These are phyloP conservation scores for Leptopilina syphax DNA, from an alignment of 2,888 invertebrate species.

Conservation along the genomic window DNA sequence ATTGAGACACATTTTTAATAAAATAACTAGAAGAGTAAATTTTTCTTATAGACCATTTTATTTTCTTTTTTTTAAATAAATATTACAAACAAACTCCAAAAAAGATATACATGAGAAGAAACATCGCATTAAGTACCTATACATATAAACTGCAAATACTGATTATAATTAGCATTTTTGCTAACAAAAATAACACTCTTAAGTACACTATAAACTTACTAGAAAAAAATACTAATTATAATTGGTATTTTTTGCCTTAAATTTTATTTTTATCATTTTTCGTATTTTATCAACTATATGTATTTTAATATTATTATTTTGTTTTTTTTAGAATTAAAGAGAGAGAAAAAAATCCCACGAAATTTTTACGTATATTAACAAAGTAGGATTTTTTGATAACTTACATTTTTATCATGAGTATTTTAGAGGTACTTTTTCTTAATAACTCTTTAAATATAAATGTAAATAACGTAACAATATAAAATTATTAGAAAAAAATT, in stretches of 20 bases:
- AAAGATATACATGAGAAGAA: neutral
- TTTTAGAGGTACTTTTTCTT: slow-evolving; percentile 49
- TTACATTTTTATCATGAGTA: slow-evolving; percentile 17
- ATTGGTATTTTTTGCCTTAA: too few relatives aligned
- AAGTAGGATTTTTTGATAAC: slow-evolving; percentile 34
- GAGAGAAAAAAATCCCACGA: neutral
- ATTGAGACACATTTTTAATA: too few relatives aligned
- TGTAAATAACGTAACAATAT: slow-evolving; percentile 61
- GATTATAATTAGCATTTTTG: too few relatives aligned
- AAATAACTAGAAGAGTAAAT: too few relatives aligned
- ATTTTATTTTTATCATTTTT: neutral
- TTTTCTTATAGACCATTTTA: neutral
- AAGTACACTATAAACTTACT: too few relatives aligned
- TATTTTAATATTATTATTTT: neutral
- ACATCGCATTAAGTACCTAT: neutral
- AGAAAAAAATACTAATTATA: too few relatives aligned
- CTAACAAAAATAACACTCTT: too few relatives aligned
- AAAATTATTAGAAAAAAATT: slow-evolving; percentile 37
- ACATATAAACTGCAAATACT: neutral
- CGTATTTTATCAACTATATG: neutral
- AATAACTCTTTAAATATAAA: slow-evolving; percentile 65
- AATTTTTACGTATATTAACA: neutral
- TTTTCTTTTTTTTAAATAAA: slow-evolving; percentile 19
- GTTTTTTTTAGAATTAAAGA: neutral
- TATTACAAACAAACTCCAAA: slow-evolving; percentile 25